Evolutionary conservation across 2,888 invertebrate genomes (phyloP), one percentile per base, ranked within the genome.

Genomic region (Xestobium rufovillosum): DNA sequence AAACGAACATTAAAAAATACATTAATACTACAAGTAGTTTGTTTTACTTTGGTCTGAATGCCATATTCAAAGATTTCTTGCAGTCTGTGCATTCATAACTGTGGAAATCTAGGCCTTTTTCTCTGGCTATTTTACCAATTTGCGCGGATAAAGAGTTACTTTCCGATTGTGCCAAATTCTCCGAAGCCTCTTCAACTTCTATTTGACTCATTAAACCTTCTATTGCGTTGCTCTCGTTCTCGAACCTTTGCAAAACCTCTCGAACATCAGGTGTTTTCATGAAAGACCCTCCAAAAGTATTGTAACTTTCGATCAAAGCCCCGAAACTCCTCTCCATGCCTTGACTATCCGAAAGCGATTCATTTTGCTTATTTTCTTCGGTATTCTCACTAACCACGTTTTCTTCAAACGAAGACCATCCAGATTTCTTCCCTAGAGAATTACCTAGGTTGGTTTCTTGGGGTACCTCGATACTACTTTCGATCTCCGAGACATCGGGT

Each of bases 41-140:
- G 25, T 36, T 44, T 45, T 61, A 71, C 72, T 69, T 66, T 25
- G 71, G 69, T 53, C 69, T 72, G 1, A 69, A 69, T 6, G 72
- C 74, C 53, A 81, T 69, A 28, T 78, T 78, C 31, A 83, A 67
- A 1, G 74, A 67, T 46, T 73, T 68, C 29, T 71, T 71, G 53
- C 90, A 90, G 29, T 75, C 75, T 48, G 78, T 76, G 60, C 95
- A 95, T 48, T 83, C 76, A 65, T 89, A 95, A 56, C 90, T 86
- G 61, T 95, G 94, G 10, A 69, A 61, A 62, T 90, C 87, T 13
- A 95, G 67, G 0, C 94, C 94, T 42, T 76, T 76, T 61, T 95
- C 94, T 31, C 71, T 73, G 0, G 83, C 73, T 35, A 89, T 65
- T 45, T 68, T 71, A 12, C 80, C 81, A 16, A 86, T 57, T 49